These are phyloP conservation scores for Drosophila ezoana DNA, from an alignment of 2,888 invertebrate species.

Conservation along the genomic window DNA sequence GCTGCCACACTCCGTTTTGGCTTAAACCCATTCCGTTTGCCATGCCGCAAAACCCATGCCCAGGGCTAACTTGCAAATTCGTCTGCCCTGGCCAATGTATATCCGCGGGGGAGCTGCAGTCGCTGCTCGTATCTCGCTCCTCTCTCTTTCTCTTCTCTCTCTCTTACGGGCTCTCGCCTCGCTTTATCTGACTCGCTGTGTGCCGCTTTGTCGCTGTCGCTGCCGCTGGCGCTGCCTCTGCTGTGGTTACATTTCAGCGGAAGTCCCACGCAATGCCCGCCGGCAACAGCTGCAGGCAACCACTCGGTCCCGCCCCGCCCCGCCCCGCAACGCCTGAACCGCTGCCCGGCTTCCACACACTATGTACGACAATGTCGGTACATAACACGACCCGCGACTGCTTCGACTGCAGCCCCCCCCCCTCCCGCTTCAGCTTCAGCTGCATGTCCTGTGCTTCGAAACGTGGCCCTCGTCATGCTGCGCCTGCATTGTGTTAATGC, in stretches of 20 bases:
- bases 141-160: conserved; percentile 9
- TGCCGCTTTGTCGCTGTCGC: conserved; percentile 35
- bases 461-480: conserved; percentile 74
- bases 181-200: conserved; percentile 47
- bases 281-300: conserved; percentile 73
- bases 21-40: conserved; percentile 21
- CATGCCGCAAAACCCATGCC: conserved; percentile 23
- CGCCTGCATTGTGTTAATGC: conserved; percentile 81
- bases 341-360: conserved; percentile 10
- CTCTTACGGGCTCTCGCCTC: conserved; percentile 19
- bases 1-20: background rate
- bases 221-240: conserved; percentile 37
- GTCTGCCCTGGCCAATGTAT: conserved; percentile 38
- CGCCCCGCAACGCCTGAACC: background rate
- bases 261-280: conserved; percentile 78
- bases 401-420: conserved; percentile 24
- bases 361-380: conserved; percentile 78
- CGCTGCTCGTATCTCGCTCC: conserved; percentile 19
- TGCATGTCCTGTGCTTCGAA: conserved; percentile 40
- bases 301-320: background rate
- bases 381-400: conserved; percentile 76
- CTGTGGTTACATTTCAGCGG: conserved; percentile 80
- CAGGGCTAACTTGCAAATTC: conserved; percentile 63
- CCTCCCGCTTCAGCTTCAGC: conserved; percentile 16
- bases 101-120: conserved; percentile 17